Base-by-base conservation (phyloP, 2,888 invertebrate genomes). In the Hetaerina titia region DNA sequence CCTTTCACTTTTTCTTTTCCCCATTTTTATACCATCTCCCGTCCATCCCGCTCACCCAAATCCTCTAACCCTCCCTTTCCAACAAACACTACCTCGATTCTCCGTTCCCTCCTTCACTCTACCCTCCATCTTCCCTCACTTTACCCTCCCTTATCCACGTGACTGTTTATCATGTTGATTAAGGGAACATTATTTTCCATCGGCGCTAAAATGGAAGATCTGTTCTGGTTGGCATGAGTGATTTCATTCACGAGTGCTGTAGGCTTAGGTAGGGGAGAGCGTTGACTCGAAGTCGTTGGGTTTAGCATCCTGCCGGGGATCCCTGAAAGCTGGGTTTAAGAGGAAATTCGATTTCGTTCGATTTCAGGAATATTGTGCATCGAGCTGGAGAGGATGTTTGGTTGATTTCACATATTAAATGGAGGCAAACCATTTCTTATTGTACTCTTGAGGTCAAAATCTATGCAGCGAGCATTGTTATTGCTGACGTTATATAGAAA, bases 1-100 rank as follows among this genome's bases (percentile, higher is more conserved):
- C 92, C 92, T 92, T 92, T 92, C 64, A 63, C 92, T 92, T 69
- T 69, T 92, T 69, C 60, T 56, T 22, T n/a, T 56, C 90, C 17
- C 22, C 88, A 69, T 81, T 81, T 31, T 31, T 81, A 81, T 81
- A 22, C 81, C 81, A 81, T 81, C 81, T 81, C 31, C 81, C 81
- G 31, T 31, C 81, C 31, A 31, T 89, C 89, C 19, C 56, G 0
- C 57, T 31, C 57, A 22, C n/a, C 17, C 45, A 6, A 0, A 15
- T 19, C 15, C 56, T 8, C n/a, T 69, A 7, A n/a, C 9, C 69
- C 8, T 4, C 22, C n/a, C n/a, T n/a, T 69, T 69, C 69, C 56
- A 9, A 15, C 60, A 60, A 2, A 1, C 60, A 15, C 15, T 60
- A 15, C 11, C 31, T 31, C 11, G 9, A 9, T 31, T 11, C 1